phyloP scores from a whole-genome alignment of 2,113 vertebrate species.

The Pygoscelis adeliae region DNA sequence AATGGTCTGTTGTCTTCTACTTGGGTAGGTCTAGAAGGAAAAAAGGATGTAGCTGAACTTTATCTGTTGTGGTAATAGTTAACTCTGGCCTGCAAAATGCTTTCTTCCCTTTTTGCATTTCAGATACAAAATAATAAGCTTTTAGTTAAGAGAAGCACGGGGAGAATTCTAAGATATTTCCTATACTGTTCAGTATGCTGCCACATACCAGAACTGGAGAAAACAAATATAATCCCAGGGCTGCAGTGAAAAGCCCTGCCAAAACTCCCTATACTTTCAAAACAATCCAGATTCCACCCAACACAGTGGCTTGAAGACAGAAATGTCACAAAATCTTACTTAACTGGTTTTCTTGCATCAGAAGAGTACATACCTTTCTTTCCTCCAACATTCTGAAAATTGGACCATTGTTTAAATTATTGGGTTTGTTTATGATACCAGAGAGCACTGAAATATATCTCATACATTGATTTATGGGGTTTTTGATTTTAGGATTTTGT shows the following conservation, averaged over 20 bases:
- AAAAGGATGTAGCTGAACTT: neutral
- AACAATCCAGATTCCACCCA: neutral
- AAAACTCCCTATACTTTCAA: neutral
- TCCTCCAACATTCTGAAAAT: neutral
- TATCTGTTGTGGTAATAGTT: neutral
- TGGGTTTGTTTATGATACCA: neutral
- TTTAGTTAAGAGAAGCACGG: accelerated
- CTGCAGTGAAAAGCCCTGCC: neutral
- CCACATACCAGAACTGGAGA: accelerated
- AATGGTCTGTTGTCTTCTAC: neutral
- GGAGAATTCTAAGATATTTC: neutral
- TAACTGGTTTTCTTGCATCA: neutral
- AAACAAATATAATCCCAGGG: neutral
- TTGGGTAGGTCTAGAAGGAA: neutral
- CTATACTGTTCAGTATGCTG: neutral
- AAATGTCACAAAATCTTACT: neutral
- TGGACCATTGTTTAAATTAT: neutral
- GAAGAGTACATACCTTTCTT: neutral
- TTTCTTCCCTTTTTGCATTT: neutral
- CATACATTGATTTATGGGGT: neutral
- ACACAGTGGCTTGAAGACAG: neutral
- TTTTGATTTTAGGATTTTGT: neutral
- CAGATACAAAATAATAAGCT: neutral
- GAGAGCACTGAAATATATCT: neutral
- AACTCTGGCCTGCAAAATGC: neutral